Base-by-base conservation (phyloP, 35 echinoderm and acorn worm species). In the Apostichopus parvimensis region DNA sequence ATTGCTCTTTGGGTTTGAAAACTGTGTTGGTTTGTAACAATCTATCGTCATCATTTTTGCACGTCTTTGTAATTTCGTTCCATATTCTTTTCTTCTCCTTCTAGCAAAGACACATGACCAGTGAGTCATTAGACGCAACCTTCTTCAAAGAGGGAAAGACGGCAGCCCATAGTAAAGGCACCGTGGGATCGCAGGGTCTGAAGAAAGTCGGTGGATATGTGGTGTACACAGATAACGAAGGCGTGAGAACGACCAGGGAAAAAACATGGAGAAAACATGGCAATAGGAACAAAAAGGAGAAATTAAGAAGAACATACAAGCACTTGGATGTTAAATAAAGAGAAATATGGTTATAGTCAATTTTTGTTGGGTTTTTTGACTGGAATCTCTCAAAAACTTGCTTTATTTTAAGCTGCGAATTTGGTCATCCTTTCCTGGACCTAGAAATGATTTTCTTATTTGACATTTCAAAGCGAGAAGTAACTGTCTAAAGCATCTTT, bases 241-340 rank as follows among this genome's bases (percentile, higher is more conserved):
- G 81, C 4, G 91, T 73, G 53, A 85, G 80, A 57, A 24, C 66
- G 10, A n/a, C 84, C 22, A 45, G 73, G 7, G 88, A 71, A 7
- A 98, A 98, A 83, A 91, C 97, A 4, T 98, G 97, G 97, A 98
- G 95, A 91, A 98, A 98, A 94, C 97, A 98, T 15, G 65, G 83
- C 18, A 98, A 98, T 53, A 83, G 71, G 25, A 92, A 94, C 57
- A 98, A 95, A 87, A 95, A 95, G 79, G 94, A 95, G 23, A 98
- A 98, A 82, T 81, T 96, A 57, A 94, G 97, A 61, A 92, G 89
- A 70, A 88, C 93, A 0, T 95, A 95, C 54, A 91, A 91, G 2
- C 89, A 98, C 72, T 59, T 94, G 34, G 93, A 94, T 94, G 88
- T 80, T 15, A 93, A 93, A 76, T 93, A 87, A 87, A 53, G 24